A percentile compares a stretch with the other conserved stretches of the same genome.
Conservation (phyloP, 1,140 invertebrate species). For the Physella acuta region DNA sequence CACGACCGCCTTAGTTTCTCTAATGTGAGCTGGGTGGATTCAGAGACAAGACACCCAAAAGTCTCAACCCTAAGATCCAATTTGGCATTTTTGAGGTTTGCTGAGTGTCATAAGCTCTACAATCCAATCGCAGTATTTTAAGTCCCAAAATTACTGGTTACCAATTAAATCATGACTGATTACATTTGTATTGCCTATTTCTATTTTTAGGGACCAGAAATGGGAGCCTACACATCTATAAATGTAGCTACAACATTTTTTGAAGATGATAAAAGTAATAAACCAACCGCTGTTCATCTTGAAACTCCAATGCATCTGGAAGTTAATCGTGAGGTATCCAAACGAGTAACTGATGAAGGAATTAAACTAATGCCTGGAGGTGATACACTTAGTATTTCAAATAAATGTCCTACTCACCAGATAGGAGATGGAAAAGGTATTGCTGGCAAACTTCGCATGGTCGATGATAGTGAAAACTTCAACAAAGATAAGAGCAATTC, state of each 20-base stretch:
- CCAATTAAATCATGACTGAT: no score
- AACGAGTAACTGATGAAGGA: constrained; percentile 20
- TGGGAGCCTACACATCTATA: constrained; percentile 18
- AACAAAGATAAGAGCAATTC: background rate
- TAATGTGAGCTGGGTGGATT: no score
- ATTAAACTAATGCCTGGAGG: constrained; percentile 22
- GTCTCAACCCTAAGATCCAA: no score
- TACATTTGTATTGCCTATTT: no score
- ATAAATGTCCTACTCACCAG: constrained; percentile 12
- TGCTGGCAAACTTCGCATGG: constrained; percentile 7
- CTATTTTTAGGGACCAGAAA: no score
- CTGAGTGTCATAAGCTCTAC: no score
- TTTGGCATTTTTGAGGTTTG: no score
- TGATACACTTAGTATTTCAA: background rate
- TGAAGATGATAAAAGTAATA: background rate
- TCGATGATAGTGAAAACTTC: background rate
- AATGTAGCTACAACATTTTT: background rate
- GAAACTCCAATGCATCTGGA: background rate
- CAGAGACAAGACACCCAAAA: no score
- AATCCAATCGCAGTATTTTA: no score
- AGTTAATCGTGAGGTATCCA: background rate
- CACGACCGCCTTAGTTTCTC: no score
- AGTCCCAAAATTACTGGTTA: no score
- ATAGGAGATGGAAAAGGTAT: constrained; percentile 27
- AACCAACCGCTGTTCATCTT: no score